These are phyloP conservation scores for Zapus hudsonius DNA, from an alignment of 2,113 vertebrate species.

Conservation along the genomic window DNA sequence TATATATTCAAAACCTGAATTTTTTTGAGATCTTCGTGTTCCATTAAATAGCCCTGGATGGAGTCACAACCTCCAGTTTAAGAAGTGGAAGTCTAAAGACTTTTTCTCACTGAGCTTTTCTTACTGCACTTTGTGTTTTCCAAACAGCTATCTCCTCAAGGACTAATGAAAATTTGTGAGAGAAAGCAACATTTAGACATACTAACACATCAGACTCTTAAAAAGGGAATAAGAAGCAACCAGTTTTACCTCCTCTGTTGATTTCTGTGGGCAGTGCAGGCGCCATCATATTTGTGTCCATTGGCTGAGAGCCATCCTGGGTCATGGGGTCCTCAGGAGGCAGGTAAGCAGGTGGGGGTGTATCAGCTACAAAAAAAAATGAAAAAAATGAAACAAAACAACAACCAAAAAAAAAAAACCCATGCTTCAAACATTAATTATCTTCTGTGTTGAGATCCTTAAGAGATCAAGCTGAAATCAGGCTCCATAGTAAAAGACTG, in stretches of 20 bases:
- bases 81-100: background rate
- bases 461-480: conserved; percentile 8
- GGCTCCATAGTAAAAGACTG: background rate
- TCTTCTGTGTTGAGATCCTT: conserved; percentile 58
- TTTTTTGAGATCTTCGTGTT: background rate
- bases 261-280: conserved; percentile 90
- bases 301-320: conserved; percentile 97
- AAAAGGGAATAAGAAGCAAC: background rate
- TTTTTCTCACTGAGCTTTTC: background rate
- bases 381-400: background rate
- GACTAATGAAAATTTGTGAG: background rate
- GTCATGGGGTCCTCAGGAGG: conserved; percentile 97
- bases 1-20: too few species aligned
- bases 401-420: too few species aligned
- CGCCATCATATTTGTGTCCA: conserved; percentile 97
- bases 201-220: fast-evolving
- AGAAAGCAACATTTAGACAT: background rate
- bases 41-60: background rate
- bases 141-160: background rate
- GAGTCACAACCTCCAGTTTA: background rate
- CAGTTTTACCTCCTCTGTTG: conserved; percentile 91
- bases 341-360: conserved; percentile 97
- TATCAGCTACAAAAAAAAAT: conserved; percentile 87
- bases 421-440: conserved; percentile 35
- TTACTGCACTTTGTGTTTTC: background rate